Evolutionary conservation across 1,140 invertebrate genomes (phyloP).

Genomic region (Drosophila subobscura): DNA sequence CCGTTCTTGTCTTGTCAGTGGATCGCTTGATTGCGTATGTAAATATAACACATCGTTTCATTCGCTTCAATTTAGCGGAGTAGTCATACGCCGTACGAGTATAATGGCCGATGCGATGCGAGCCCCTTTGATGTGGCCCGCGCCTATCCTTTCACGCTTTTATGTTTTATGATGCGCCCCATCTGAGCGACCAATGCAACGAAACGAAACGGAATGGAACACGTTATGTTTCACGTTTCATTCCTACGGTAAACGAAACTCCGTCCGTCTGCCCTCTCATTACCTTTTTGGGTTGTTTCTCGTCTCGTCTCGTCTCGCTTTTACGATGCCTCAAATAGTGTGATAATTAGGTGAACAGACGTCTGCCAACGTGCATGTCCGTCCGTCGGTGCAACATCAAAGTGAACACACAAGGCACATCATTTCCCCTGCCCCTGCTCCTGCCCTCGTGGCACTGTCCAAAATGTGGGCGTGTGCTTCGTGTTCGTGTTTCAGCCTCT

Average conservation of each 20-base stretch:
- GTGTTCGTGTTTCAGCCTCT: slow-evolving; percentile 23
- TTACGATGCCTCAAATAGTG: slow-evolving; percentile 72
- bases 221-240: slow-evolving; percentile 20
- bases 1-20: too few species aligned
- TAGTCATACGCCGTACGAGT: background rate
- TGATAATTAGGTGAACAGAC: slow-evolving; percentile 75
- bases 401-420: slow-evolving; percentile 9
- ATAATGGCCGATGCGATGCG: background rate
- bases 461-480: slow-evolving; percentile 26
- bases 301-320: slow-evolving; percentile 14
- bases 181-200: slow-evolving; percentile 60
- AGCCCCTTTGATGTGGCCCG: slow-evolving; percentile 61
- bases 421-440: background rate
- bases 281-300: slow-evolving; percentile 11
- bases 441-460: background rate
- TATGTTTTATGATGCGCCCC: slow-evolving; percentile 66
- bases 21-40: slow-evolving; percentile 1
- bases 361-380: slow-evolving; percentile 39
- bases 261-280: background rate
- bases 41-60: slow-evolving; percentile 25
- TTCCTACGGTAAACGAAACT: slow-evolving; percentile 34
- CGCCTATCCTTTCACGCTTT: slow-evolving; percentile 60
- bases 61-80: slow-evolving; percentile 6
- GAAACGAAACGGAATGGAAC: slow-evolving; percentile 29
- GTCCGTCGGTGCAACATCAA: slow-evolving; percentile 55